phyloP scores from a whole-genome alignment of 2,888 invertebrate species.

The Hirtodrosophila trivittata region DNA sequence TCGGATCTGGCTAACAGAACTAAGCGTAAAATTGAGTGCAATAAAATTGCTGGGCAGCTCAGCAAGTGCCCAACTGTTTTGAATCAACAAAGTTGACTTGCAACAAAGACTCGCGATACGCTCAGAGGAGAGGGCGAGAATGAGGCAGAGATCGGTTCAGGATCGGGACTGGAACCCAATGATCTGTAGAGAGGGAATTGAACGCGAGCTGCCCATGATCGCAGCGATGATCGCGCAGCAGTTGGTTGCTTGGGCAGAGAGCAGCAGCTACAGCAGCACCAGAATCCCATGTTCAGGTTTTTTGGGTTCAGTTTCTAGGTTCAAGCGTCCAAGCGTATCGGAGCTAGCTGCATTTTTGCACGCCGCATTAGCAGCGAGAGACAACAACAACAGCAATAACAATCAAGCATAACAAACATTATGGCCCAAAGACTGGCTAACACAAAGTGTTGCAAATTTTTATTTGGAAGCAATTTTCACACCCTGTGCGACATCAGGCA shows the following conservation, averaged over 20 bases:
- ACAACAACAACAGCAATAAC: slow-evolving; percentile 26
- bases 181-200: slow-evolving; percentile 1
- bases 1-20: slow-evolving; percentile 28
- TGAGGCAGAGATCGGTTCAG: too few relatives aligned
- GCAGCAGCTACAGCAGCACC: slow-evolving; percentile 14
- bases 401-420: slow-evolving; percentile 59
- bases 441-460: slow-evolving; percentile 74
- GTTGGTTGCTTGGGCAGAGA: slow-evolving; percentile 8
- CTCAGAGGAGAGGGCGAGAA: slow-evolving; percentile 22
- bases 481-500: slow-evolving; percentile 71
- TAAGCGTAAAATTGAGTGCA: slow-evolving; percentile 76
- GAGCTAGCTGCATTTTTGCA: slow-evolving; percentile 59
- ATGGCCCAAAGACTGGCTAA: slow-evolving; percentile 31
- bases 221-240: slow-evolving; percentile 59
- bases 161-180: neutral
- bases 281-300: slow-evolving; percentile 1
- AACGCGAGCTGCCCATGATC: slow-evolving; percentile 71
- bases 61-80: slow-evolving; percentile 67
- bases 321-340: slow-evolving; percentile 25
- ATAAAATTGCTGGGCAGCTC: slow-evolving; percentile 59
- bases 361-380: slow-evolving; percentile 56
- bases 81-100: slow-evolving; percentile 42
- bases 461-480: slow-evolving; percentile 82
- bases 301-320: slow-evolving; percentile 6
- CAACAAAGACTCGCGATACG: slow-evolving; percentile 60